phyloP scores from a whole-genome alignment of 2,888 invertebrate genomes.

The Encarsia formosa region DNA sequence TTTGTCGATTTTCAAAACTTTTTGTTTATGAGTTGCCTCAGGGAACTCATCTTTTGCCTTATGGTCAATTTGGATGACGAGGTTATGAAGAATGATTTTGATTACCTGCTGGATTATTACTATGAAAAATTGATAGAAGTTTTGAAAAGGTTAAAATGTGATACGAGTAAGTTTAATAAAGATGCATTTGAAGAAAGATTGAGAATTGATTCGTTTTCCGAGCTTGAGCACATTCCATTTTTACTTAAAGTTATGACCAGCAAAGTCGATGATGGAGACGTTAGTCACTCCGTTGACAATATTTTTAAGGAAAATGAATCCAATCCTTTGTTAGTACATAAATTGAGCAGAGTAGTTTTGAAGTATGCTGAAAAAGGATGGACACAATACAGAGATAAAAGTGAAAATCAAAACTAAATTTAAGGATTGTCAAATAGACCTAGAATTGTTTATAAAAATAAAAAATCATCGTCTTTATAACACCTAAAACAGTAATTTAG shows the following conservation, averaged over 20 bases:
- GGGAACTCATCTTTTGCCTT: conserved; percentile 2
- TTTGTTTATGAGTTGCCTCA: not conserved
- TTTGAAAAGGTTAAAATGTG: not conserved
- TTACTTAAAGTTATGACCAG: conserved; percentile 37
- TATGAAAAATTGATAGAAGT: not conserved
- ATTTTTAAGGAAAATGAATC: not conserved
- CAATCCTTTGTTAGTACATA: not conserved
- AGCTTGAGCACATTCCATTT: conserved; percentile 37
- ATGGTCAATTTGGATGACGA: not conserved
- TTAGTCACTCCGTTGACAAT: not conserved
- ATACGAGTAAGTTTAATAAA: conserved; percentile 13
- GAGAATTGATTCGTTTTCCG: conserved; percentile 29
- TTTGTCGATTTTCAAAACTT: conserved; percentile 51
- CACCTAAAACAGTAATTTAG: too few species aligned
- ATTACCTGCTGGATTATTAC: conserved; percentile 4
- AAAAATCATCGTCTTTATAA: too few species aligned
- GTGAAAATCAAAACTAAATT: too few species aligned
- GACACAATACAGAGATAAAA: too few species aligned
- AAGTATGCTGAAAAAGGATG: conserved; percentile 7
- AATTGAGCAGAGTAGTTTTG: not conserved
- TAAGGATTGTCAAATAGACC: too few species aligned
- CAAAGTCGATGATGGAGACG: conserved; percentile 7
- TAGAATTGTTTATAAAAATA: too few species aligned
- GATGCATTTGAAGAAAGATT: conserved; percentile 35
- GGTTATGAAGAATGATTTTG: not conserved